Evolutionary conservation across 2,113 vertebrate genomes (phyloP).

Genomic region (Silurus asotus): DNA sequence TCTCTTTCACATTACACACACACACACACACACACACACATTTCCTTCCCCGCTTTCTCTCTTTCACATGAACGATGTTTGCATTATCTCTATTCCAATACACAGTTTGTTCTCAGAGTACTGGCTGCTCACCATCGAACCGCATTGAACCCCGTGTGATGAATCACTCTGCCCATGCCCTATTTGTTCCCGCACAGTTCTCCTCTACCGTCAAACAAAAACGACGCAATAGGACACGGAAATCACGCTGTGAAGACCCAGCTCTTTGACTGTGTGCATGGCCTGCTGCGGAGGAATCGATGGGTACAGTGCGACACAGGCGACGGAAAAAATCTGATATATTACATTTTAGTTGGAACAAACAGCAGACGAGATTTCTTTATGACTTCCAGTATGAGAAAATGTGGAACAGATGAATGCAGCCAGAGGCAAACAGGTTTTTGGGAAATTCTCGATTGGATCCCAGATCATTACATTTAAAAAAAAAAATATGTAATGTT

Average conservation of each 20-base stretch:
- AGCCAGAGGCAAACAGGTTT: neutral
- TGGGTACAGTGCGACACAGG: constrained; percentile 23
- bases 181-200: constrained; percentile 4
- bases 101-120: constrained; percentile 17
- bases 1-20: constrained; percentile 5
- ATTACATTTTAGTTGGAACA: constrained; percentile 27
- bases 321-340: constrained; percentile 26
- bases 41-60: neutral
- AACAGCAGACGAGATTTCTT: constrained; percentile 26
- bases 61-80: neutral
- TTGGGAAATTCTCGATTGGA: neutral
- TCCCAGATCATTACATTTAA: neutral
- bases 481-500: neutral
- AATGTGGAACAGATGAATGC: neutral
- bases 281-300: constrained; percentile 34
- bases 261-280: constrained; percentile 16
- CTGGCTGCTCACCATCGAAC: neutral
- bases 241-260: constrained; percentile 33
- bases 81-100: constrained; percentile 25
- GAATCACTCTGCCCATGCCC: neutral
- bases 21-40: neutral
- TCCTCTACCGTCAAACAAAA: constrained; percentile 25
- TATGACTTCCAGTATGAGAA: neutral
- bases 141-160: constrained; percentile 15
- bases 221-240: constrained; percentile 19